Percentiles rank a stretch among this genome's conserved stretches.
Conservation (phyloP, 2,888 invertebrate species). For the Amiota communis region DNA sequence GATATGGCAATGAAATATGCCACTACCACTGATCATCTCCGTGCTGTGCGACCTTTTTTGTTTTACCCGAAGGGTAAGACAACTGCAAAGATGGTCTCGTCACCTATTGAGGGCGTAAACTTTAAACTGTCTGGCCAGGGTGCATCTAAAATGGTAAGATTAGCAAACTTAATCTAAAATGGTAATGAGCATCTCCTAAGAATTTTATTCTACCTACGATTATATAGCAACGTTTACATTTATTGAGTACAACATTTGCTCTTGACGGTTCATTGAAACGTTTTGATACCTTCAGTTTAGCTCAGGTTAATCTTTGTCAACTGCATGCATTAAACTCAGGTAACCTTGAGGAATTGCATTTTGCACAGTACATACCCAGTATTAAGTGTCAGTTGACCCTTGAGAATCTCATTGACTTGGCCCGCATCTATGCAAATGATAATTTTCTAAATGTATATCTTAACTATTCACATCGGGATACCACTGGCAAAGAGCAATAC, state of each 20-base stretch:
- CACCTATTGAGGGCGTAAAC: conserved; percentile 32
- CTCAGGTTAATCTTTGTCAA: conserved; percentile 64
- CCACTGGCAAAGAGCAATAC: conserved; percentile 41
- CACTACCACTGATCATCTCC: conserved; percentile 58
- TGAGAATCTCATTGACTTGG: conserved; percentile 67
- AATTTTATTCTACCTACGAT: background rate
- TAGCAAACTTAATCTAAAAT: background rate
- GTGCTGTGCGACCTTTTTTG: conserved; percentile 66
- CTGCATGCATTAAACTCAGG: conserved; percentile 38
- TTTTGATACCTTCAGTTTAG: conserved; percentile 62
- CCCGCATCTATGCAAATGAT: conserved; percentile 54
- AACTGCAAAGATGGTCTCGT: conserved; percentile 50
- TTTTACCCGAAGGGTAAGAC: conserved; percentile 69
- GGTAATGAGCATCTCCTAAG: conserved; percentile 21
- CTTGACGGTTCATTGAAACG: conserved; percentile 60
- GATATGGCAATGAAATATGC: conserved; percentile 67
- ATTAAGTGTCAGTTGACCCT: conserved; percentile 64
- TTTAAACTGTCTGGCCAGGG: background rate
- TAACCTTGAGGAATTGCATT: conserved; percentile 34
- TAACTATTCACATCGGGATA: conserved; percentile 61
- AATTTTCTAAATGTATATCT: conserved; percentile 67
- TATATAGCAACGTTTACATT: conserved; percentile 42
- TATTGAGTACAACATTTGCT: conserved; percentile 60
- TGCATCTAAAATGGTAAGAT: background rate
- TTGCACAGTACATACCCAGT: conserved; percentile 44